Percentiles rank a stretch among this genome's conserved stretches.
Conservation (phyloP, 1,140 invertebrate species). For the Teleopsis dalmanni region DNA sequence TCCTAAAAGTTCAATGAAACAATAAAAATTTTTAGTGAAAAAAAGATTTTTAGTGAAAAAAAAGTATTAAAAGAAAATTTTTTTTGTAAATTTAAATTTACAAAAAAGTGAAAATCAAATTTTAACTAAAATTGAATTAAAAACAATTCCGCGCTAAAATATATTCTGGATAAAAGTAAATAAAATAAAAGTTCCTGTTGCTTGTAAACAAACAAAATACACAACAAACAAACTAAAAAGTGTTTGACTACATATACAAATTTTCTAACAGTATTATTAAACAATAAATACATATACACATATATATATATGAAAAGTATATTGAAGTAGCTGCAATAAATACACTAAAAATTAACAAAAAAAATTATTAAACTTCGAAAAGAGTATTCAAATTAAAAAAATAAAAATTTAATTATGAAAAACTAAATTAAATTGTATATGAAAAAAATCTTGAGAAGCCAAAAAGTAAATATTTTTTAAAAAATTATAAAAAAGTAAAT, state of each 20-base stretch:
- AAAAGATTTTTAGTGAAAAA: constrained; percentile 3
- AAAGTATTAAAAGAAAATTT: constrained; percentile 9
- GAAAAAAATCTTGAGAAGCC: not conserved
- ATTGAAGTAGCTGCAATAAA: not conserved
- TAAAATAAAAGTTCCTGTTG: constrained; percentile 32
- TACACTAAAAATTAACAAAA: constrained; percentile 15
- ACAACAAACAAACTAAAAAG: constrained; percentile 16
- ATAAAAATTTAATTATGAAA: too few species aligned
- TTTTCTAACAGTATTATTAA: constrained; percentile 7
- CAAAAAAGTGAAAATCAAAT: not conserved
- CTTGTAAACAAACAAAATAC: constrained; percentile 1
- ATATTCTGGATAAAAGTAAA: constrained; percentile 1
- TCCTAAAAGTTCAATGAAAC: not conserved
- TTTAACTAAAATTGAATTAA: not conserved
- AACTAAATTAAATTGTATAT: not conserved
- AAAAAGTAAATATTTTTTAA: not conserved
- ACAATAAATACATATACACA: too few species aligned
- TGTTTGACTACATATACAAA: too few species aligned
- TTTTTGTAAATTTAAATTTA: constrained; percentile 6
- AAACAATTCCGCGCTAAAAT: too few species aligned
- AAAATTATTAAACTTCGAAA: constrained; percentile 5
- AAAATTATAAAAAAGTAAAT: not conserved
- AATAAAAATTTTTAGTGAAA: not conserved
- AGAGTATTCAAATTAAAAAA: not conserved
- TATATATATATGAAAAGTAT: too few species aligned